phyloP scores from a whole-genome alignment of 64 coral and sea anemone genomes.

The Porites australiensis region DNA sequence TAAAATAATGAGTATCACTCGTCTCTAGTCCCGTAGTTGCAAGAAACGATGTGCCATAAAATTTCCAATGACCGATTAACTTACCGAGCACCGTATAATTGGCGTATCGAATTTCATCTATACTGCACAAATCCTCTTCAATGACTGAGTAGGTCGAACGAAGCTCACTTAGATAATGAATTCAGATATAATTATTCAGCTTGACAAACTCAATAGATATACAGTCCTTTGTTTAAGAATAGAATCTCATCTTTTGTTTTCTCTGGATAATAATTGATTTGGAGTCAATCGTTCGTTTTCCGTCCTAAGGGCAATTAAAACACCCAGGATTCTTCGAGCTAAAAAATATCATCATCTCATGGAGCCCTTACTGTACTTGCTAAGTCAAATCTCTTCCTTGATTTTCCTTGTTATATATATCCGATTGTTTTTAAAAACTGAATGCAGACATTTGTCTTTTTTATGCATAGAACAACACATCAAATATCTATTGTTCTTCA shows the following conservation, averaged over 20 bases:
- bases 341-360: too few species aligned
- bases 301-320: too few species aligned
- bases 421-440: too few species aligned
- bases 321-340: too few species aligned
- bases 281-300: too few species aligned
- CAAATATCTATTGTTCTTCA: background rate
- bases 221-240: background rate
- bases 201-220: background rate
- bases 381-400: background rate
- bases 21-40: too few species aligned
- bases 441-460: background rate
- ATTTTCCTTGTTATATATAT: background rate
- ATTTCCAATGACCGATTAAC: too few species aligned
- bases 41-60: too few species aligned
- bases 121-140: background rate
- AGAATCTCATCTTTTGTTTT: background rate
- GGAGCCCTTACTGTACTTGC: too few species aligned
- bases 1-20: too few species aligned
- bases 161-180: background rate
- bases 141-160: too few species aligned
- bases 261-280: background rate
- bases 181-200: background rate
- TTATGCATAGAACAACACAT: background rate
- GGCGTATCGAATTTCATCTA: background rate
- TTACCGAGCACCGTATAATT: too few species aligned